A percentile compares a stretch with the other conserved stretches of the same genome.
These are phyloP conservation scores for Tachina fera DNA, from an alignment of 2,888 invertebrate species.

Conservation along the genomic window DNA sequence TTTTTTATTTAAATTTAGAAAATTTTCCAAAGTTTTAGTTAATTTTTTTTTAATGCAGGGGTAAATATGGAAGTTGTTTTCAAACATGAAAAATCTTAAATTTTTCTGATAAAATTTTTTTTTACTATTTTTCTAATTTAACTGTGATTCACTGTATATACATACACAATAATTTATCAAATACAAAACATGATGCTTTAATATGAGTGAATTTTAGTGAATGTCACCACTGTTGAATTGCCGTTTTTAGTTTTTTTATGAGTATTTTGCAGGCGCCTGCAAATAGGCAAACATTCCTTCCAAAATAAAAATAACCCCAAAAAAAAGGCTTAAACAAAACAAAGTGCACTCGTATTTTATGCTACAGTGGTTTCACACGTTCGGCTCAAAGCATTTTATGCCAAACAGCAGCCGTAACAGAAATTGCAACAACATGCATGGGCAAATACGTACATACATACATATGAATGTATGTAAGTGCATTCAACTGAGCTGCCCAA, in stretches of 20 bases:
- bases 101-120: too few species aligned
- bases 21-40: too few species aligned
- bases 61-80: too few species aligned
- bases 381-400: conserved; percentile 42
- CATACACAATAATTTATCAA: too few species aligned
- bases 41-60: too few species aligned
- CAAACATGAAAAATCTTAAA: too few species aligned
- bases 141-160: too few species aligned
- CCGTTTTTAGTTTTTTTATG: not conserved
- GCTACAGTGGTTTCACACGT: conserved; percentile 68
- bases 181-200: too few species aligned
- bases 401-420: conserved; percentile 29
- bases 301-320: conserved; percentile 15
- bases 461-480: not conserved
- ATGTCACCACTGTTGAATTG: conserved; percentile 53
- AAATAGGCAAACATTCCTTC: conserved; percentile 38
- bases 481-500: too few species aligned
- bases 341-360: conserved; percentile 57
- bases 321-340: conserved; percentile 16
- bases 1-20: too few species aligned
- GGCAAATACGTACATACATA: not conserved
- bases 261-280: conserved; percentile 41
- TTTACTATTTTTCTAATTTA: too few species aligned
- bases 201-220: not conserved
- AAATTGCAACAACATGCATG: conserved; percentile 13